Percentiles rank a stretch among this genome's conserved stretches.
Evolutionary conservation across 2,113 vertebrate species (phyloP).

Genomic region (Trinectes maculatus): DNA sequence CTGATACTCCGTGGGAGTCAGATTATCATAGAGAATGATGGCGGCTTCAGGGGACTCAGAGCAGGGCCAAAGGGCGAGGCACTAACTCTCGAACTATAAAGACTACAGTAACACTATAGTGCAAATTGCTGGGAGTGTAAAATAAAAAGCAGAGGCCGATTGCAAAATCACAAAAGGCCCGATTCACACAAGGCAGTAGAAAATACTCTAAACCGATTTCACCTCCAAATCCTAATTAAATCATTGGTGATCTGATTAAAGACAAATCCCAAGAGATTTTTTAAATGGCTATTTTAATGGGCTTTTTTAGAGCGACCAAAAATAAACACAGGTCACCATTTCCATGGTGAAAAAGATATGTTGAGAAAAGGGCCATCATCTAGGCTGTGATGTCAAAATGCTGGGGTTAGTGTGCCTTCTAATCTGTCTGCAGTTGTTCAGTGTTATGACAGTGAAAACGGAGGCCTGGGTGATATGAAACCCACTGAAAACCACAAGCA

Average conservation of each 20-base stretch:
- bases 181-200: slow-evolving; percentile 21
- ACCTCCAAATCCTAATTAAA: slow-evolving; percentile 12
- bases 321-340: slow-evolving; percentile 31
- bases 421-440: slow-evolving; percentile 55
- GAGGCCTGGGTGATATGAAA: slow-evolving; percentile 65
- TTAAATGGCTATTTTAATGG: background rate
- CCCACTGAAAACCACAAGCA: slow-evolving; percentile 74
- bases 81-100: slow-evolving; percentile 57
- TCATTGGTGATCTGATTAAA: slow-evolving; percentile 18
- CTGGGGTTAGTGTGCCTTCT: slow-evolving; percentile 48
- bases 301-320: slow-evolving; percentile 1
- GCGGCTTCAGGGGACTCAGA: slow-evolving; percentile 63
- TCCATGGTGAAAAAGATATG: slow-evolving; percentile 29
- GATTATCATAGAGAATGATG: slow-evolving; percentile 71
- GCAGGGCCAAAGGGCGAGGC: slow-evolving; percentile 67
- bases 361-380: slow-evolving; percentile 45
- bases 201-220: slow-evolving; percentile 5
- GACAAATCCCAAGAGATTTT: background rate
- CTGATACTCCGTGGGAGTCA: slow-evolving; percentile 70
- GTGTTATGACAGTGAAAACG: slow-evolving; percentile 68
- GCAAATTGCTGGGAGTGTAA: slow-evolving; percentile 14
- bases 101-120: slow-evolving; percentile 47
- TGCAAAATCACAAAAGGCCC: slow-evolving; percentile 5
- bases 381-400: slow-evolving; percentile 27
- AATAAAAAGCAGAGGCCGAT: slow-evolving; percentile 24